Evolutionary conservation across 2,888 invertebrate genomes (phyloP).

Genomic region (Drosophila fungiperda): DNA sequence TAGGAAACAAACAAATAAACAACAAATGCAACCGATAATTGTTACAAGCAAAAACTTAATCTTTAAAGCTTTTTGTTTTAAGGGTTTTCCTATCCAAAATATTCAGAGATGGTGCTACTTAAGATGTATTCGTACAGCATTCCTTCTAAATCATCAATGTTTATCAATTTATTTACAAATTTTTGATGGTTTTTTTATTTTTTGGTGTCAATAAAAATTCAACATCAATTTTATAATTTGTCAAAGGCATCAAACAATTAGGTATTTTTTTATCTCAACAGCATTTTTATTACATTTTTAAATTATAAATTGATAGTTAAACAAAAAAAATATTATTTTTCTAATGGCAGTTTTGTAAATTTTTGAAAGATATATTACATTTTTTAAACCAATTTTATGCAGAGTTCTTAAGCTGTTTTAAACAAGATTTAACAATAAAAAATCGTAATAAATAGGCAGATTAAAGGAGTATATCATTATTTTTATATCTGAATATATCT

Average conservation of each 20-base stretch:
- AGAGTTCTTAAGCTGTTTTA: neutral
- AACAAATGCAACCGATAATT: constrained; percentile 60
- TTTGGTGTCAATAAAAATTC: neutral
- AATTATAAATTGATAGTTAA: neutral
- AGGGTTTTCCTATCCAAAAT: constrained; percentile 10
- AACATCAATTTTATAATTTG: neutral
- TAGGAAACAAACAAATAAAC: neutral
- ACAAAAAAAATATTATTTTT: neutral
- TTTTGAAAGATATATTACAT: neutral
- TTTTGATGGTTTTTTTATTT: neutral
- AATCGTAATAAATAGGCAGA: too few species aligned
- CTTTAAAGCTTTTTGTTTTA: constrained; percentile 17
- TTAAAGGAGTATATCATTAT: neutral
- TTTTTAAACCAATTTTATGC: neutral
- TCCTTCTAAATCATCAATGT: constrained; percentile 8
- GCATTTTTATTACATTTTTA: too few species aligned
- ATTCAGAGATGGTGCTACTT: too few species aligned
- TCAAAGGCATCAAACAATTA: neutral
- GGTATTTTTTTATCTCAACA: neutral
- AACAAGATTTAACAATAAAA: too few species aligned
- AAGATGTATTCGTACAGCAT: neutral
- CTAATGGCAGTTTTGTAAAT: neutral
- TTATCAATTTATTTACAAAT: neutral
- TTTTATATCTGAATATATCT: neutral
- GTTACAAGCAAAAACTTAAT: constrained; percentile 32